phyloP scores from a whole-genome alignment of 2,888 invertebrate species.

The Heliconius cydno region DNA sequence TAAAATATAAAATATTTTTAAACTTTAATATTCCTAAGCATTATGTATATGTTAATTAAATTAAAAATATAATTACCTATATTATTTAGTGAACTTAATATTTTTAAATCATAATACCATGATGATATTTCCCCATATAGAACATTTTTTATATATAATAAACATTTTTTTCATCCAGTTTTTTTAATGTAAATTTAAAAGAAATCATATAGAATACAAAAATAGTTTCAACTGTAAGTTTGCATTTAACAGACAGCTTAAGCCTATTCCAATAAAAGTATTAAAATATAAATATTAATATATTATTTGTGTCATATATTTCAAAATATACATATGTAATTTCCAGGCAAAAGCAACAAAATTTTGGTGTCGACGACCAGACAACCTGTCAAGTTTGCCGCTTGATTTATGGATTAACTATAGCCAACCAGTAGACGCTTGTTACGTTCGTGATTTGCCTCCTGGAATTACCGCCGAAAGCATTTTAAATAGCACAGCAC shows the following conservation, averaged over 20 bases:
- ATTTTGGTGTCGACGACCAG: constrained; percentile 88
- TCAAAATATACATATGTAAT: neutral
- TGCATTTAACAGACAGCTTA: neutral
- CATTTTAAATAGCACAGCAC: constrained; percentile 70
- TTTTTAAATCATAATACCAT: no score
- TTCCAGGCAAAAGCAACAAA: constrained; percentile 85
- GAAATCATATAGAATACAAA: neutral
- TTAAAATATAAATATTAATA: neutral
- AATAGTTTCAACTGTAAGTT: no score
- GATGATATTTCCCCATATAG: no score
- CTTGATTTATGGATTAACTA: constrained; percentile 86
- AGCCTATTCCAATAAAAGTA: neutral
- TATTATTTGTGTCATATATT: neutral
- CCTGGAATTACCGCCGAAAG: constrained; percentile 65
- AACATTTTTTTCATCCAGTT: no score
- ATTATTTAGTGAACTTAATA: neutral
- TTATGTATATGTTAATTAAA: no score
- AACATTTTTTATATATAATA: no score
- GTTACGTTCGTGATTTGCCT: constrained; percentile 79
- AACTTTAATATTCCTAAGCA: no score
- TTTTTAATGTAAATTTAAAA: no score
- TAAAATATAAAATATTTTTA: no score
- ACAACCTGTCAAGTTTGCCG: constrained; percentile 79
- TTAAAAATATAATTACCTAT: no score
- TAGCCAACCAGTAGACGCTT: constrained; percentile 85